Evolutionary conservation across 64 coral and sea anemone genomes (phyloP).

Genomic region (Platygyra sinensis): DNA sequence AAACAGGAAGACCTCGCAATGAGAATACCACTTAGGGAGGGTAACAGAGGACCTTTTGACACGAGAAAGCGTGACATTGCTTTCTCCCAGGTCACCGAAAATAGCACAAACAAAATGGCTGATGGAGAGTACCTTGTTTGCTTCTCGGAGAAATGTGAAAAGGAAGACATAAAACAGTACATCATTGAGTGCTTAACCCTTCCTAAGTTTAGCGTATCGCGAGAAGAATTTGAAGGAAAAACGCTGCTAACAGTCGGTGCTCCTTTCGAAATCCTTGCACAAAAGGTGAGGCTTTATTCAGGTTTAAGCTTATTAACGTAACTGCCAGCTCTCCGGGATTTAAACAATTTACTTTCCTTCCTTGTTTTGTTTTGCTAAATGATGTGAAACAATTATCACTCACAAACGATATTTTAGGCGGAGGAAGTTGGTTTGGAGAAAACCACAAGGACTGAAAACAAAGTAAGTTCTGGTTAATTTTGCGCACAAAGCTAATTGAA

Average conservation of each 20-base stretch:
- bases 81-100: neutral
- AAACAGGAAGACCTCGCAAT: neutral
- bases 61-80: neutral
- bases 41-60: neutral
- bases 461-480: neutral
- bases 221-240: slow-evolving; percentile 57
- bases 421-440: slow-evolving; percentile 81
- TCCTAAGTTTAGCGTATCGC: slow-evolving; percentile 35
- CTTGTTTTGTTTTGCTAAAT: neutral
- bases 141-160: slow-evolving; percentile 65
- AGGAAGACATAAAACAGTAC: slow-evolving; percentile 78
- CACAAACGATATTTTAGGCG: slow-evolving; percentile 50
- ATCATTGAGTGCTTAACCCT: slow-evolving; percentile 58
- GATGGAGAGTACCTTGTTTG: slow-evolving; percentile 57
- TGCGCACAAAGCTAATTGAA: neutral
- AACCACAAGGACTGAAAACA: slow-evolving; percentile 35
- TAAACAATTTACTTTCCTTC: neutral
- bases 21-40: neutral
- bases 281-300: slow-evolving; percentile 42
- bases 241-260: slow-evolving; percentile 58
- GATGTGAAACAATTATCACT: neutral
- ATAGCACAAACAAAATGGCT: neutral
- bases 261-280: slow-evolving; percentile 61
- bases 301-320: neutral
- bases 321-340: no score